These are phyloP conservation scores for Lagorchestes hirsutus DNA, from an alignment of 2,797 vertebrate species.

Conservation along the genomic window DNA sequence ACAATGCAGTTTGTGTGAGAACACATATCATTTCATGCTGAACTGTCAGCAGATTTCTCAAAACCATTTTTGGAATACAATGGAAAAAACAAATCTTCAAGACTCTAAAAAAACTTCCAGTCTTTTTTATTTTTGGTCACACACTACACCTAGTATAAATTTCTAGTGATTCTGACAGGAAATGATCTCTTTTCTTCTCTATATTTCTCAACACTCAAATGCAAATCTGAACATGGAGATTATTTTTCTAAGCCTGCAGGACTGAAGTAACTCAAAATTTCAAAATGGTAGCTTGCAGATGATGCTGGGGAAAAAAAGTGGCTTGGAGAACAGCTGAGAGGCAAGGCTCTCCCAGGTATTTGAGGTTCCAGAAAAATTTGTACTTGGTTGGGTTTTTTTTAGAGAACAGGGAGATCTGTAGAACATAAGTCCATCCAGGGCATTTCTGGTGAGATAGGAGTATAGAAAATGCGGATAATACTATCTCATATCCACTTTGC, in stretches of 20 bases:
- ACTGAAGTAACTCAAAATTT: constrained; percentile 28
- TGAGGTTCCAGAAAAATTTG: background rate
- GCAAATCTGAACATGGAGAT: constrained; percentile 41
- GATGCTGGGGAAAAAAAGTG: background rate
- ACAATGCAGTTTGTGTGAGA: constrained; percentile 79
- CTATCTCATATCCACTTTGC: background rate
- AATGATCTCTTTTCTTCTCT: background rate
- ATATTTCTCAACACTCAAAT: constrained; percentile 30
- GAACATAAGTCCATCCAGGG: background rate
- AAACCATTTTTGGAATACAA: constrained; percentile 73
- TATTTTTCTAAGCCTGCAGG: constrained; percentile 43
- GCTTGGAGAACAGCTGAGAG: background rate
- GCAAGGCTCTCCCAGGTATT: background rate
- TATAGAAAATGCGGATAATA: background rate
- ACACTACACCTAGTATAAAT: background rate
- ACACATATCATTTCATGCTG: constrained; percentile 79
- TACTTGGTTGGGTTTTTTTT: background rate
- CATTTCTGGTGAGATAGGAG: background rate
- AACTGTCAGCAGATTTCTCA: constrained; percentile 76
- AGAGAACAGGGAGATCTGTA: background rate
- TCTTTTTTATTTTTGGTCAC: constrained; percentile 7
- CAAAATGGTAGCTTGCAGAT: constrained; percentile 48
- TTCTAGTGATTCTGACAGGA: constrained; percentile 35
- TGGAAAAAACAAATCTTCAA: constrained; percentile 78
- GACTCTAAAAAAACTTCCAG: constrained; percentile 65